A percentile compares a stretch with the other conserved stretches of the same genome.
Conservation (phyloP, 2,797 vertebrate species). For the Mus spretus region DNA sequence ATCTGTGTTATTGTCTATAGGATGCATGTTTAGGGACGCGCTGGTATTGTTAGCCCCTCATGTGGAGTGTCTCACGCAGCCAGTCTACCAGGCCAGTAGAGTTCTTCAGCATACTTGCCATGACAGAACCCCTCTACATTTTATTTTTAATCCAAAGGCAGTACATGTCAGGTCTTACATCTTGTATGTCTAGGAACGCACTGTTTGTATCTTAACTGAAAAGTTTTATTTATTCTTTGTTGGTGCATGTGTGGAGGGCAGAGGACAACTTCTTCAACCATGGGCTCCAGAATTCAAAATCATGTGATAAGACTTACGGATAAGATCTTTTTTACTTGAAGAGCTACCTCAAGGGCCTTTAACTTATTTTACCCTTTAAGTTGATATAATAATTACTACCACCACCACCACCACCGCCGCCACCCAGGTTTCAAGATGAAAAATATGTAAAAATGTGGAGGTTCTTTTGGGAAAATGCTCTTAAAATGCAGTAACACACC, state of each 20-base stretch:
- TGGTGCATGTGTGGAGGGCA: neutral
- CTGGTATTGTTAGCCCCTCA: neutral
- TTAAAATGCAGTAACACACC: neutral
- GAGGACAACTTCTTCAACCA: neutral
- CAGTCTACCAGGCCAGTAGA: neutral
- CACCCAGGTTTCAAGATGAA: constrained; percentile 26
- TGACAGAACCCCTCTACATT: neutral
- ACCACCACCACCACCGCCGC: neutral
- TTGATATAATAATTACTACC: neutral
- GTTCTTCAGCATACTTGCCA: neutral
- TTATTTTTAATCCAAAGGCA: neutral
- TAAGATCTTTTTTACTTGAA: neutral
- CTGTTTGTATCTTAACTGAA: constrained; percentile 4
- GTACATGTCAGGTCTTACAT: constrained; percentile 18
- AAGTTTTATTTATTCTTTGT: neutral
- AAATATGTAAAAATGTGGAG: constrained; percentile 10
- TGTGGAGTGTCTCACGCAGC: neutral
- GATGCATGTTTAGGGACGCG: no score
- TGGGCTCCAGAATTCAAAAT: neutral
- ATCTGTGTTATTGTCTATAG: neutral
- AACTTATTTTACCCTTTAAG: constrained; percentile 14
- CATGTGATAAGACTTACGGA: neutral
- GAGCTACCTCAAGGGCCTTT: neutral
- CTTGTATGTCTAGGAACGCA: neutral
- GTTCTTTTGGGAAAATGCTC: constrained; percentile 17